Conservation (phyloP, 1,140 invertebrate species). For the Drosophila tani region DNA sequence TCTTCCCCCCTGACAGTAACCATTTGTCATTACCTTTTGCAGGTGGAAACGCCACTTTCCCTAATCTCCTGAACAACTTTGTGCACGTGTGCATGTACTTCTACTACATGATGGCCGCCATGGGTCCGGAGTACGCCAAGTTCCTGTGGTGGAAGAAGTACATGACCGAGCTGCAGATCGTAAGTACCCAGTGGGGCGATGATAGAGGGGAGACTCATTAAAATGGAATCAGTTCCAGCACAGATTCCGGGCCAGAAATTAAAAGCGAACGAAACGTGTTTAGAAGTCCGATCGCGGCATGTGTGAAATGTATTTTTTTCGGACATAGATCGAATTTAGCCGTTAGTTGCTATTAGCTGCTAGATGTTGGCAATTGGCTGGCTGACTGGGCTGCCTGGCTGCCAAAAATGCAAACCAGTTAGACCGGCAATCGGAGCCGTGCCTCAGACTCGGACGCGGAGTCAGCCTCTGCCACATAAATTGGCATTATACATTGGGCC, state of each 20-base stretch:
- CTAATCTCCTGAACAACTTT: slow-evolving; percentile 95
- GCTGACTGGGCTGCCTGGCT: slow-evolving; percentile 7
- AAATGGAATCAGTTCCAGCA: slow-evolving; percentile 66
- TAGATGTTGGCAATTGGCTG: slow-evolving; percentile 33
- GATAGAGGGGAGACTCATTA: slow-evolving; percentile 24
- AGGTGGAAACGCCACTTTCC: slow-evolving; percentile 97
- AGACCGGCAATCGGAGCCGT: slow-evolving; percentile 65
- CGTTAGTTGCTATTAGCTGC: slow-evolving; percentile 31
- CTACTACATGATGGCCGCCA: slow-evolving; percentile 96
- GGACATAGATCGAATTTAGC: slow-evolving; percentile 49
- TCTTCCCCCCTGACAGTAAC: background rate
- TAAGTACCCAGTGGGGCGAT: slow-evolving; percentile 86
- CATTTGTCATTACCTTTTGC: slow-evolving; percentile 16
- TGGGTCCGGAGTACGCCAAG: slow-evolving; percentile 96
- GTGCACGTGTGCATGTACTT: slow-evolving; percentile 98
- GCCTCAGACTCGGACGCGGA: slow-evolving; percentile 28
- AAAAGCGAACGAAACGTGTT: slow-evolving; percentile 63
- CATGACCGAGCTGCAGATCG: slow-evolving; percentile 95
- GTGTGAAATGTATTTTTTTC: slow-evolving; percentile 62
- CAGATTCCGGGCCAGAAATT: slow-evolving; percentile 30
- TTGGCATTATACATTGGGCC: slow-evolving; percentile 62
- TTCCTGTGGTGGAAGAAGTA: slow-evolving; percentile 98
- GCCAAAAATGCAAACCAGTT: slow-evolving; percentile 69
- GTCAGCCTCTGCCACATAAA: slow-evolving; percentile 61
- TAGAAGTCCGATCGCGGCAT: slow-evolving; percentile 61